Evolutionary conservation across 2,888 invertebrate species (phyloP), one percentile per base, ranked within the genome.

Genomic region (Bimastos eiseni): DNA sequence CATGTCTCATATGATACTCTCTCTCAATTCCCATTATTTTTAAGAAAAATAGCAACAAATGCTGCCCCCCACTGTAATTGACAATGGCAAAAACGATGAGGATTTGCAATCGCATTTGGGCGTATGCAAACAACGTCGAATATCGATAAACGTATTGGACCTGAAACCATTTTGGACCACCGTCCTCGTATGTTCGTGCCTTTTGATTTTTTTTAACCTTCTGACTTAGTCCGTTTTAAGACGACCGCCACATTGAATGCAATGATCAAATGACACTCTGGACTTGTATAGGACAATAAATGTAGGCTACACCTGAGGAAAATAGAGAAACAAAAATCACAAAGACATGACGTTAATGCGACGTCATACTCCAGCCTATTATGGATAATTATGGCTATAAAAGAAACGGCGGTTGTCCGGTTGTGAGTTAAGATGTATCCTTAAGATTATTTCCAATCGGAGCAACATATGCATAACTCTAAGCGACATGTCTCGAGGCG

Each of bases 261-360:
- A n/a, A n/a, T 15, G 70, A n/a, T n/a, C n/a, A 70, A 30, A 11
- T 70, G 70, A 70, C n/a, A n/a, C 5, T n/a, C 70, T 13, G 30
- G 70, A n/a, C n/a, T 70, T 70, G n/a, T 70, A 17, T 70, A 70
- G 70, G n/a, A 70, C 70, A 70, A n/a, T 70, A 70, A 70, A 70
- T n/a, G n/a, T n/a, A n/a, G n/a, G n/a, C 0, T n/a, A 8, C 6
- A n/a, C n/a, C n/a, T 70, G 8, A 70, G 6, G 30, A n/a, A 70
- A n/a, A n/a, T n/a, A n/a, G 70, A 6, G 70, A 70, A n/a, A 70
- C 11, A n/a, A n/a, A 70, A 70, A n/a, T n/a, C 6, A 70, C 6
- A 21, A 49, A 49, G 49, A 49, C 24, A 49, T 70, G 70, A 70
- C 30, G n/a, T 30, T n/a, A n/a, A 8, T 4, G 0, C 8, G 30